Evolutionary conservation across 2,113 vertebrate species (phyloP), one percentile per base, ranked within the genome.

Genomic region (Monopterus albus): DNA sequence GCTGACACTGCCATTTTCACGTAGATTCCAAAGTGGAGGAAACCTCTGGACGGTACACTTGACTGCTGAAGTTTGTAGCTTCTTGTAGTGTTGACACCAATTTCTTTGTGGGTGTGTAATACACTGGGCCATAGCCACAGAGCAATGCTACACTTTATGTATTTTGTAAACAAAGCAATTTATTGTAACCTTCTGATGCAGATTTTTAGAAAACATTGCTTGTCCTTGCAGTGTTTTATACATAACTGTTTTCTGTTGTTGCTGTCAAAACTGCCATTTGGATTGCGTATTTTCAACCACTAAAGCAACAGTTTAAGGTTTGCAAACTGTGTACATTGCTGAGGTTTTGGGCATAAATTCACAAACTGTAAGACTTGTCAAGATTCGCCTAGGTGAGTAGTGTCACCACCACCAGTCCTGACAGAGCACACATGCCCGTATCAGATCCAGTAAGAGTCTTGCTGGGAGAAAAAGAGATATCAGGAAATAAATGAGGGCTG

Each of bases 101-200:
- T n/a, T n/a, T n/a, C n/a, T n/a, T n/a, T n/a, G n/a, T n/a, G n/a
- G n/a, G n/a, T n/a, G n/a, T n/a, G n/a, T n/a, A n/a, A n/a, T n/a
- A 46, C 0, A 5, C 50, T 40, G 52, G 13, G 11, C 42, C 14
- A 29, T 13, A 36, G 61, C 25, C 1, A 47, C 0, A 31, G 2
- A 75, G 38, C 33, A 61, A 38, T 38, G 52, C 6, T 3, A 73
- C n/a, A 46, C 33, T 13, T 39, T 21, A 6, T 28, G n/a, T n/a
- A n/a, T n/a, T 15, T 29, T 31, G 5, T 39, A 49, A 67, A 67
- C 18, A 70, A 49, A 78, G 29, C 1, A 29, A 31, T 81, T 71
- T 77, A 77, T 62, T 80, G 13, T 55, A 6, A 47, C 14, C 7
- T 50, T 35, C 11, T 28, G 31, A 35, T 51, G 29, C 17, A 63